Evolutionary conservation across 1,140 invertebrate genomes (phyloP), one percentile per base, ranked within the genome.

Genomic region (Tetranychus cinnabarinus): DNA sequence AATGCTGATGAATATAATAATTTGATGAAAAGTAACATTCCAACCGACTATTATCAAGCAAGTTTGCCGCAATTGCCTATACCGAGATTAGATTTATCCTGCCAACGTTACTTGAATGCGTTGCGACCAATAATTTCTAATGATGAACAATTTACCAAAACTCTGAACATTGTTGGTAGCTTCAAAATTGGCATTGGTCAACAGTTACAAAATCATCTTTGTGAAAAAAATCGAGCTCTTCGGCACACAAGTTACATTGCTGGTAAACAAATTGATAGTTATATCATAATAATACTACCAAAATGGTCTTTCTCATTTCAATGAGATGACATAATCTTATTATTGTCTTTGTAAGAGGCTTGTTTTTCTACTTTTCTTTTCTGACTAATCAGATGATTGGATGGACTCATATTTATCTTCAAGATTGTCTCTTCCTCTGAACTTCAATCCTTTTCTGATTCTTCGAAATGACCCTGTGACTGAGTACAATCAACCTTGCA

Each of bases 231-330:
- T 72, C 70, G 68, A 36, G 88, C 96, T 69, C 5, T 52, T n/a
- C 85, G 84, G 67, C 81, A 93, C 64, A 96, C 91, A 2, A 96
- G 88, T 71, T 97, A 97, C 69, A 92, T 97, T 65, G 86, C 84
- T 15, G 82, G 77, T 75, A 52, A 52, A 8, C 31, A 67, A 59
- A 63, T 50, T 33, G 15, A 52, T 52, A 31, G 48, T n/a, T 52
- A 42, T 42, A 42, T 10, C 39, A 42, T 42, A 23, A 23, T 23
- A 23, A 23, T 23, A 23, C 23, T 23, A 23, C 23, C 23, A 23
- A 23, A 23, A 23, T 23, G 23, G 23, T 23, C 23, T 23, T 23
- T 23, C 23, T 23, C 23, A 23, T 23, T 23, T 23, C 23, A 23
- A 23, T 23, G 23, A 23, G 23, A 23, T 23, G 23, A 23, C 23